Conservation (phyloP, 2,113 vertebrate genomes). For the Pyxicephalus adspersus region DNA sequence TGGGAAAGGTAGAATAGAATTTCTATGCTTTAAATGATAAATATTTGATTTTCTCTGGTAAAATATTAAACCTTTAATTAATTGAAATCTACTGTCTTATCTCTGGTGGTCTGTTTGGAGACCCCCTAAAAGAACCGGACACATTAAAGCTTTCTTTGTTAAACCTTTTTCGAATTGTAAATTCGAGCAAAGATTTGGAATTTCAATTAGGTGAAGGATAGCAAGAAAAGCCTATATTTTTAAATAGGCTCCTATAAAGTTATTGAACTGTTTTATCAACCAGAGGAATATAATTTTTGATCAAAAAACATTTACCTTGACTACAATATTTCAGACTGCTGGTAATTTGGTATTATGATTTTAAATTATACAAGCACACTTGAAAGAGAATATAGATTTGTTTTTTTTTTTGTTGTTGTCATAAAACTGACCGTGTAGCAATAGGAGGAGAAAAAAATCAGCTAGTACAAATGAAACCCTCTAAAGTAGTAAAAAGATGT, state of each 20-base stretch:
- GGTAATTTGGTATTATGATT: constrained; percentile 32
- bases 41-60: too few species aligned
- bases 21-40: too few species aligned
- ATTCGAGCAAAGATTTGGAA: too few species aligned
- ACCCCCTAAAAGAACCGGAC: too few species aligned
- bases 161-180: too few species aligned
- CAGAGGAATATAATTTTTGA: neutral
- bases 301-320: neutral
- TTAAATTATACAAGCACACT: constrained; percentile 31
- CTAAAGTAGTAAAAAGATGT: constrained; percentile 23
- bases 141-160: too few species aligned
- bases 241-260: neutral
- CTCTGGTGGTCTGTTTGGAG: too few species aligned
- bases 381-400: constrained; percentile 33
- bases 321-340: constrained; percentile 4
- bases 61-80: too few species aligned
- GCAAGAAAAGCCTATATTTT: too few species aligned
- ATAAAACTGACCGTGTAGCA: constrained; percentile 11
- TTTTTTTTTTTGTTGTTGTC: constrained; percentile 13
- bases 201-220: too few species aligned
- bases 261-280: neutral
- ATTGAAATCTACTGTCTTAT: too few species aligned
- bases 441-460: constrained; percentile 15
- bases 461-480: constrained; percentile 20
- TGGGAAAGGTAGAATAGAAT: too few species aligned